Conservation (phyloP, 2,113 vertebrate species). For the Lonchura striata region DNA sequence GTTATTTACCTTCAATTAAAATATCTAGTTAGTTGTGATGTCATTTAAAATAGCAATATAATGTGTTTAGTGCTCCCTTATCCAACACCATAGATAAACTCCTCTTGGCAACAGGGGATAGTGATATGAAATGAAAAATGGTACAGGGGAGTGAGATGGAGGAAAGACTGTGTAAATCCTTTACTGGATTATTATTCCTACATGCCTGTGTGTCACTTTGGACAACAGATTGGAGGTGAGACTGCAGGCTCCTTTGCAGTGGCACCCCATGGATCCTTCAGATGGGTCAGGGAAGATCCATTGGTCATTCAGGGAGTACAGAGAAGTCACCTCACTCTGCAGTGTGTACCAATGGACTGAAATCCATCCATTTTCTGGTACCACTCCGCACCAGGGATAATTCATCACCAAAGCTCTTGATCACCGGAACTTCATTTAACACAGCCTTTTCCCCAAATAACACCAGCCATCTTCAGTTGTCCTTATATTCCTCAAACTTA, state of each 20-base stretch:
- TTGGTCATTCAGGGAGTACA: not conserved
- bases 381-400: not conserved
- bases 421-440: not conserved
- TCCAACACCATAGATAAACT: constrained; percentile 56
- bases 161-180: not conserved
- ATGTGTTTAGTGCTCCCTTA: constrained; percentile 64
- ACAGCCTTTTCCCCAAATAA: not conserved
- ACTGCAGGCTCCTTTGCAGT: not conserved
- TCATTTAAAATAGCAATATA: constrained; percentile 66
- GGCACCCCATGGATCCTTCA: not conserved
- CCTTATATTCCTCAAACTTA: not conserved
- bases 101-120: constrained; percentile 27
- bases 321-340: not conserved
- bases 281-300: not conserved
- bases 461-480: not conserved
- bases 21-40: constrained; percentile 69
- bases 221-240: not conserved
- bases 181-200: not conserved
- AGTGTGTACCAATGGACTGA: not conserved
- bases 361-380: not conserved
- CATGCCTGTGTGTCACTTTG: not conserved
- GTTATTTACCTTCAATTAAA: constrained; percentile 73
- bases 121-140: constrained; percentile 47
- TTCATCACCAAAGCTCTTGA: not conserved
- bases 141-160: not conserved